These are phyloP conservation scores for Sceloporus undulatus DNA, from an alignment of 2,113 vertebrate species.

Conservation along the genomic window DNA sequence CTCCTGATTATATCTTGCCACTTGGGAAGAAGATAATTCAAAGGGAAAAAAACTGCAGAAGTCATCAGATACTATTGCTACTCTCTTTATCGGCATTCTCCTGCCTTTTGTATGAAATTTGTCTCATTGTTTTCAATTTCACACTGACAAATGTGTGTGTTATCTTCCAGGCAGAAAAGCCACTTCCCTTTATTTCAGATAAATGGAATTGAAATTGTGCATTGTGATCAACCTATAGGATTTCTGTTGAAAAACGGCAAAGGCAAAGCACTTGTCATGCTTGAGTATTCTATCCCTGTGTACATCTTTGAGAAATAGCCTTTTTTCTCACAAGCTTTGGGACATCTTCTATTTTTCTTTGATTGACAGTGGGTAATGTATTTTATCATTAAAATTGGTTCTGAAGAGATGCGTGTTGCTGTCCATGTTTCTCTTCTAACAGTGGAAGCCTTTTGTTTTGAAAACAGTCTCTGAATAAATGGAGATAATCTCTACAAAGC, in stretches of 20 bases:
- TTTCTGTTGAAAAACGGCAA: conserved; percentile 65
- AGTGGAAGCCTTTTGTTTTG: conserved; percentile 71
- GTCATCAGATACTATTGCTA: background rate
- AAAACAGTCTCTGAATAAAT: conserved; percentile 64
- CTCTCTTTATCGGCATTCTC: conserved; percentile 11
- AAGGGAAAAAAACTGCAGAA: background rate
- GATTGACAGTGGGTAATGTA: conserved; percentile 84
- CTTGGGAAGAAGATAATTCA: background rate
- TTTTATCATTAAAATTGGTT: conserved; percentile 81
- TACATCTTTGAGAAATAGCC: conserved; percentile 61
- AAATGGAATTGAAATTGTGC: conserved; percentile 62
- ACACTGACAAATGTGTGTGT: conserved; percentile 56
- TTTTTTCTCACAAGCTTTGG: conserved; percentile 52
- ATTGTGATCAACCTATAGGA: conserved; percentile 55
- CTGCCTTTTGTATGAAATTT: conserved; percentile 57
- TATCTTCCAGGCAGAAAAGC: conserved; percentile 57
- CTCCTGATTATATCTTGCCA: conserved; percentile 19
- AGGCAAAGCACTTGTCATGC: conserved; percentile 53
- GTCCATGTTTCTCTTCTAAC: conserved; percentile 73
- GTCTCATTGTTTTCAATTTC: conserved; percentile 57
- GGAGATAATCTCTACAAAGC: conserved; percentile 70
- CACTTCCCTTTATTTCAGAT: conserved; percentile 54
- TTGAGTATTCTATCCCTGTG: conserved; percentile 62
- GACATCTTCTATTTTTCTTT: conserved; percentile 70
- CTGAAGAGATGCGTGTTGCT: conserved; percentile 71